Conservation (phyloP, 2,888 invertebrate species). For the Caenorhabditis virilis region DNA sequence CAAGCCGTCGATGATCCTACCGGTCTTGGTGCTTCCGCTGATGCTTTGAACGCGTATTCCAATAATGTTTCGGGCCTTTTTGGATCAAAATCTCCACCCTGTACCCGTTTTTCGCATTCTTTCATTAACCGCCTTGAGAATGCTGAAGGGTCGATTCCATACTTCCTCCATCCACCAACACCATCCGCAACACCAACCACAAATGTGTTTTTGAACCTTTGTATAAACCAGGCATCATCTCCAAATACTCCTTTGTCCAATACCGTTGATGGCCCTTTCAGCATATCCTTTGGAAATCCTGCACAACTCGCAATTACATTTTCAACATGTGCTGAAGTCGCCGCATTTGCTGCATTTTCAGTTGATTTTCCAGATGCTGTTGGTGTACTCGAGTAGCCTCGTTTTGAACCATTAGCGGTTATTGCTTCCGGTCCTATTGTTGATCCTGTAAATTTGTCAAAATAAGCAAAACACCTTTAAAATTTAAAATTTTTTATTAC, state of each 20-base stretch:
- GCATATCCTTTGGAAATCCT: slow-evolving; percentile 64
- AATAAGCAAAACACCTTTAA: neutral
- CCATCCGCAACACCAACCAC: slow-evolving; percentile 98
- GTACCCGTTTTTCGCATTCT: slow-evolving; percentile 71
- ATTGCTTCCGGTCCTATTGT: slow-evolving; percentile 28
- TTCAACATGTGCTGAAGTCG: slow-evolving; percentile 26
- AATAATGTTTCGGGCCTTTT: slow-evolving; percentile 61
- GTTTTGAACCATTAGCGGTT: slow-evolving; percentile 5
- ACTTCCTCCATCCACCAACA: slow-evolving; percentile 96
- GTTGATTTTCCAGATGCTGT: slow-evolving; percentile 19
- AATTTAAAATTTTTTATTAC: slow-evolving; percentile 1
- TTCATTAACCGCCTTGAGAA: slow-evolving; percentile 93
- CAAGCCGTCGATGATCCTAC: slow-evolving; percentile 90
- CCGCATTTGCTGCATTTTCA: slow-evolving; percentile 17
- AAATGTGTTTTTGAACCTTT: slow-evolving; percentile 81
- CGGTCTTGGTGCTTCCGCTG: slow-evolving; percentile 57
- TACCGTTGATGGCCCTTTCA: slow-evolving; percentile 63
- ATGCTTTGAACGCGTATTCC: slow-evolving; percentile 61
- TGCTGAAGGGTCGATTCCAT: slow-evolving; percentile 94
- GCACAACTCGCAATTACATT: slow-evolving; percentile 62
- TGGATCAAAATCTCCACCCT: slow-evolving; percentile 81
- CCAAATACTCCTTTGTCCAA: slow-evolving; percentile 82
- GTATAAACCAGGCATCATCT: slow-evolving; percentile 93
- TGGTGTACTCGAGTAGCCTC: slow-evolving; percentile 17
- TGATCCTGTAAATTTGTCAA: slow-evolving; percentile 7